Evolutionary conservation across 2,888 invertebrate species (phyloP), one percentile per base, ranked within the genome.

Genomic region (Osedax frankpressi): DNA sequence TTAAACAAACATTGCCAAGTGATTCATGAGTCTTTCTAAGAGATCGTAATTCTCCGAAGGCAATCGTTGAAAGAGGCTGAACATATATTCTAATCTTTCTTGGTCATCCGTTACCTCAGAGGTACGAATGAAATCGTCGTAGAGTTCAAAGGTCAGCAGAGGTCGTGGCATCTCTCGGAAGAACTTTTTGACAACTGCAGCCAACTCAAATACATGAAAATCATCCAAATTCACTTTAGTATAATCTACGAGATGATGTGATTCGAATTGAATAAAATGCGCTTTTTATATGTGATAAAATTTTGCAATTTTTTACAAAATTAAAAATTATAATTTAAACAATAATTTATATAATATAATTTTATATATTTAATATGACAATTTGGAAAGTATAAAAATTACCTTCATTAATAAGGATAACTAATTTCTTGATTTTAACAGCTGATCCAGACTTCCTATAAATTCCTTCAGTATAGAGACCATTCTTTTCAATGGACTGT

Each of bases 121-220:
- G 65, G 93, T 93, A 77, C 92, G 89, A 76, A 95, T 88, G 85
- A 94, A 93, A 86, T 94, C 94, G 85, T 94, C 94, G 84, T 94
- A 95, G 77, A 92, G 90, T 83, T 94, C 94, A 86, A 91, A 94
- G 72, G 94, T 93, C 78, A 95, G 87, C 78, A 95, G 86, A 26
- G 94, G 94, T 84, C 94, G 94, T 24, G 93, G 92, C 89, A 95
- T 90, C 83, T 94, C 94, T 60, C 94, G 88, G 84, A 94, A 89
- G 86, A 93, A 93, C 86, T 83, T 79, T 86, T 95, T 95, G 75
- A 94, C 87, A 30, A 92, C 91, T 59, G 93, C 92, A 0, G 94
- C 91, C 74, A 94, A 86, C 60, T 94, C 93, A 86, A 94, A 94
- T 73, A 94, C 91, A 73, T 91, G 90, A 85, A 91, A 92, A 78